A percentile compares a stretch with the other conserved stretches of the same genome.
Conservation (phyloP, 2,797 vertebrate genomes). For the Dipus sagitta region DNA sequence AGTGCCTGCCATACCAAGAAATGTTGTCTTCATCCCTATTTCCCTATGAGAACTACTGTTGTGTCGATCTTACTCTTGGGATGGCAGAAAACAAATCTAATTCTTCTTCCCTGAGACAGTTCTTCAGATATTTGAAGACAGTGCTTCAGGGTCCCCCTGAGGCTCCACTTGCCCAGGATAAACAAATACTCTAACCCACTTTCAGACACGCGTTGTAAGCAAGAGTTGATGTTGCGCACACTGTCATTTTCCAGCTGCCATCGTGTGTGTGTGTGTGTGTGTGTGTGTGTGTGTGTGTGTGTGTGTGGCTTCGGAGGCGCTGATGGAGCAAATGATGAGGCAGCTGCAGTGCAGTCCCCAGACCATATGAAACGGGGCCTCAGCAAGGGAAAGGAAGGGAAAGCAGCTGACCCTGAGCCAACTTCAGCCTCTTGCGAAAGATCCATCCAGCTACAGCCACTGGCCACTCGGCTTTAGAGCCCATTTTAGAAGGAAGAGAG, state of each 20-base stretch:
- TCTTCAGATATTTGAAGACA: conserved; percentile 75
- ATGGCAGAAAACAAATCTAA: conserved; percentile 74
- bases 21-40: not conserved
- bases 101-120: conserved; percentile 68
- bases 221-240: not conserved
- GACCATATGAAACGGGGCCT: not conserved
- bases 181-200: conserved; percentile 77
- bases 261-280: too few relatives aligned
- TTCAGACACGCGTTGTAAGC: conserved; percentile 64
- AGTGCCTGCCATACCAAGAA: not conserved
- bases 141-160: conserved; percentile 70
- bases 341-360: not conserved
- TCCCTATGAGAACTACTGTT: conserved; percentile 16
- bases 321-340: not conserved
- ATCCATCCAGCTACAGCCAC: not conserved
- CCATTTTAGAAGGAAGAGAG: not conserved
- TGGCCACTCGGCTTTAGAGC: not conserved
- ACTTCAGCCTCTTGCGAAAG: not conserved
- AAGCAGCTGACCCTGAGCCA: not conserved
- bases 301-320: not conserved
- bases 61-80: conserved; percentile 46
- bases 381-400: not conserved
- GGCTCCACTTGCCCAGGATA: conserved; percentile 65
- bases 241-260: conserved; percentile 12
- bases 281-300: too few relatives aligned